Evolutionary conservation across 2,113 vertebrate genomes (phyloP), one percentile per base, ranked within the genome.

Genomic region (Todiramphus chloris): DNA sequence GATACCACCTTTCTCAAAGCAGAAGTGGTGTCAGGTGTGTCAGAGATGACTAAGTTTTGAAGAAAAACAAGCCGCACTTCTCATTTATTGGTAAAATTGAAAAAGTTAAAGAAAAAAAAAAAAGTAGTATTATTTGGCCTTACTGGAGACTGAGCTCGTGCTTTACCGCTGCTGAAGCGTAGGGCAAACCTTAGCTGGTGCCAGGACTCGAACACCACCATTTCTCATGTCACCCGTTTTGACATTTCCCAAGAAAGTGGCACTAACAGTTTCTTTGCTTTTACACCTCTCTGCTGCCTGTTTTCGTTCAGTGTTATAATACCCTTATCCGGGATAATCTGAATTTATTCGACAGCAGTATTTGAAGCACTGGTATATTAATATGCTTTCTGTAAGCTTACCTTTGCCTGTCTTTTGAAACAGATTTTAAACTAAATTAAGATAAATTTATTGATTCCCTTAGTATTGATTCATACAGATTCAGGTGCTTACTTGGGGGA

Each of bases 21-120:
- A 97, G 92, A 91, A 97, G 89, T 25, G 74, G 91, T 91, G 83
- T 94, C 95, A 97, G 89, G 94, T 95, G 96, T 96, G 91, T 46
- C 87, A 91, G 89, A 96, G 83, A 97, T 91, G 59, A 97, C 89
- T 96, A 95, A 83, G 93, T 74, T 97, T 93, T 90, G 96, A 93
- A 93, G 92, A 95, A 97, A 97, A 96, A 24, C 17, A 87, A 76
- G 48, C n/a, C 24, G 11, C 27, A 10, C 25, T 90, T 89, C 62
- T 76, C 55, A 59, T 35, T 80, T 69, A 66, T 76, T 33, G 53
- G 69, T 69, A 87, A 80, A 87, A 86, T 20, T 43, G 8, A 24
- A 58, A 10, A 70, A 82, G 43, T 68, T 59, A 15, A 79, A 64
- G 15, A 28, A 20, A 81, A 28, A 27, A 19, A 81, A 9, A 37